Conservation (phyloP, 1,140 invertebrate genomes). For the Polyergus mexicanus region DNA sequence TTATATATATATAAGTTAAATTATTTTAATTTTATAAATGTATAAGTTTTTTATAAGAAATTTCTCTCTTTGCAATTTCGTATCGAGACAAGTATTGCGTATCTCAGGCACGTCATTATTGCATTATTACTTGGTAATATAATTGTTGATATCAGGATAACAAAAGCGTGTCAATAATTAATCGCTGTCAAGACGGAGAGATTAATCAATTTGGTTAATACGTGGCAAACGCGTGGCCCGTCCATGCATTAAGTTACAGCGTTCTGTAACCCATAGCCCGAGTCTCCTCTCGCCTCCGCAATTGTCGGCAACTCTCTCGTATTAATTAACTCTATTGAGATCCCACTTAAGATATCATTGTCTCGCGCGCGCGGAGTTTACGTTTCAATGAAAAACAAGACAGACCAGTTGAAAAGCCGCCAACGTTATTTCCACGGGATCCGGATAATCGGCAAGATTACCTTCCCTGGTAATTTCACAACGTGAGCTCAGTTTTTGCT, state of each 20-base stretch:
- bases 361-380: constrained; percentile 73
- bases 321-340: constrained; percentile 84
- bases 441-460: constrained; percentile 49
- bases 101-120: background rate
- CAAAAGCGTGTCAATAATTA: constrained; percentile 85
- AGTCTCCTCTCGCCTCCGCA: constrained; percentile 54
- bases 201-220: constrained; percentile 84
- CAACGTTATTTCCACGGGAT: constrained; percentile 43
- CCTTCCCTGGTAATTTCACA: constrained; percentile 17
- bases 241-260: constrained; percentile 43
- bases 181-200: constrained; percentile 76
- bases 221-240: constrained; percentile 55
- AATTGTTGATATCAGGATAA: constrained; percentile 82
- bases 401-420: constrained; percentile 47
- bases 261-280: constrained; percentile 44
- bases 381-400: constrained; percentile 71
- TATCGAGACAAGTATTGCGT: background rate
- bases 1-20: constrained; percentile 5
- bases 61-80: background rate
- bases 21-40: background rate
- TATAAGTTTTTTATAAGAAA: background rate
- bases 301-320: constrained; percentile 72
- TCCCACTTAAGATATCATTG: constrained; percentile 84
- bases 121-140: constrained; percentile 44
- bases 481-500: constrained; percentile 22